Conservation (phyloP, 2,113 vertebrate genomes). For the Macrotus californicus region DNA sequence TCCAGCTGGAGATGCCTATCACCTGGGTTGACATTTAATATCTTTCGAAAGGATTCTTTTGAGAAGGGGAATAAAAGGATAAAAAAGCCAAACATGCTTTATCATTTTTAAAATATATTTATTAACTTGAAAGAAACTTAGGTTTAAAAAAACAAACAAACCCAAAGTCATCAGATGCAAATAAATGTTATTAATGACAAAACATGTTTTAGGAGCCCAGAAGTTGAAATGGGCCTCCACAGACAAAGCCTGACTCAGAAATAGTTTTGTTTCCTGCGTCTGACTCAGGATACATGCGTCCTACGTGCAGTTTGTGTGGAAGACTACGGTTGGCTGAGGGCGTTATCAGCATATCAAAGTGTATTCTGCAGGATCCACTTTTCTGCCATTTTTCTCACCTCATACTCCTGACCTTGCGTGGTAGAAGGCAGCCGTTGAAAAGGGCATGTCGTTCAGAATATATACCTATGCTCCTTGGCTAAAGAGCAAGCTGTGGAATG, state of each 20-base stretch:
- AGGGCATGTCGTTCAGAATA: not conserved
- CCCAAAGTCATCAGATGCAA: not conserved
- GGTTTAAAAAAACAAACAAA: not conserved
- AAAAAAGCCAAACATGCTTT: not conserved
- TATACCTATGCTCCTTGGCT: not conserved
- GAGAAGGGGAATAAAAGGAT: not conserved
- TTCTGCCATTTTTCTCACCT: not conserved
- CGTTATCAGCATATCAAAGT: not conserved
- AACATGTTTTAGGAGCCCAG: not conserved
- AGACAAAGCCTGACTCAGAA: not conserved
- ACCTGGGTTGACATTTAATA: slow-evolving; percentile 16
- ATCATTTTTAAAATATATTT: slow-evolving; percentile 11
- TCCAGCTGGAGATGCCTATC: not conserved
- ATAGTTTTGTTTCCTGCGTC: not conserved
- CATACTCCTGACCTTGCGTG: not conserved
- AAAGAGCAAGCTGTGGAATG: not conserved
- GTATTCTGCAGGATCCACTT: not conserved
- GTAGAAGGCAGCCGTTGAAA: not conserved
- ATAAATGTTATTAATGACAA: not conserved
- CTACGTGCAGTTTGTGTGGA: not conserved
- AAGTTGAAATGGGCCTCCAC: not conserved
- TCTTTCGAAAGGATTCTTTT: not conserved
- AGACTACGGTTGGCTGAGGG: accelerated
- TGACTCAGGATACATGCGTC: not conserved
- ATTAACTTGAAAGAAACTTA: not conserved